These are phyloP conservation scores for Lamprotornis superbus DNA, from an alignment of 2,113 vertebrate genomes.

Conservation along the genomic window DNA sequence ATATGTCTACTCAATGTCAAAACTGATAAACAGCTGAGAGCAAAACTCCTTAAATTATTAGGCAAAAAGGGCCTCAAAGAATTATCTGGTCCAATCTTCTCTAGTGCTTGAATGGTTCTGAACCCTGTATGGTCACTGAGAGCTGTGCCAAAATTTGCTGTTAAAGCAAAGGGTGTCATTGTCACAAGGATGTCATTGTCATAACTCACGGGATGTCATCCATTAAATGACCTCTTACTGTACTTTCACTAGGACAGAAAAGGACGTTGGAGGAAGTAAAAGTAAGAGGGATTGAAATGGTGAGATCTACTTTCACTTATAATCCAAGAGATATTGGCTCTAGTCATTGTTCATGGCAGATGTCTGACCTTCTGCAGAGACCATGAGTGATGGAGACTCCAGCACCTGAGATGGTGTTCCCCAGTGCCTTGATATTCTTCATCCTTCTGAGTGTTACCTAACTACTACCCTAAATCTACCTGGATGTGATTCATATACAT, in stretches of 20 bases:
- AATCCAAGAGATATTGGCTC: neutral
- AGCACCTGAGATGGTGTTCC: neutral
- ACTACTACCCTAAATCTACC: neutral
- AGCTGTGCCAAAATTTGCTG: neutral
- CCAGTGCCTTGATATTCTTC: neutral
- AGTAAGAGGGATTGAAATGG: neutral
- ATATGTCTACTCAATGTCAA: neutral
- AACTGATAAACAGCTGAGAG: neutral
- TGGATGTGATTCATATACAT: neutral
- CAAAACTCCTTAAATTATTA: neutral
- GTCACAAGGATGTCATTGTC: neutral
- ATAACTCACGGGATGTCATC: neutral
- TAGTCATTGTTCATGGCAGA: neutral
- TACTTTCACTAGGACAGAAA: neutral
- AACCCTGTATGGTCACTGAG: neutral
- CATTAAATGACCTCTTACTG: neutral
- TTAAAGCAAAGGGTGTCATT: neutral
- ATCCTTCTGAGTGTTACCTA: neutral
- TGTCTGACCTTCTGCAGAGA: neutral
- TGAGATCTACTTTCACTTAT: neutral
- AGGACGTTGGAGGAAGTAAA: neutral
- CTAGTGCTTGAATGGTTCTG: neutral
- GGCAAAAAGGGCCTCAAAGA: neutral
- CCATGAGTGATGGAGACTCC: neutral
- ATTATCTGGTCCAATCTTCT: neutral